These are phyloP conservation scores for Caranx ignobilis DNA, from an alignment of 2,113 vertebrate species.

Conservation along the genomic window DNA sequence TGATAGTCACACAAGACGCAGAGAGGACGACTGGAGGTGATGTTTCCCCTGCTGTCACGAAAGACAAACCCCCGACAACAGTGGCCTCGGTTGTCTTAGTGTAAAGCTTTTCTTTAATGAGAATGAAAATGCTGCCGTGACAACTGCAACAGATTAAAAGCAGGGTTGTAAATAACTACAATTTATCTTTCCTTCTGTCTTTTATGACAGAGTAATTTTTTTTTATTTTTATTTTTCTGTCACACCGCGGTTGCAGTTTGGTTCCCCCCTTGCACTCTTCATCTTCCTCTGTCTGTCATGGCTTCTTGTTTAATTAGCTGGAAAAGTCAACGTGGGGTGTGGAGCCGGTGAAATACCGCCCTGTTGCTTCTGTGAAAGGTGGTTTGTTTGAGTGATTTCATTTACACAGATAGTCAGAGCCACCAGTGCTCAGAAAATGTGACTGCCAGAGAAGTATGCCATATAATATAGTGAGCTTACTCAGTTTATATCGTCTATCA, in stretches of 20 bases:
- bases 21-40: constrained; percentile 12
- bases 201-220: constrained; percentile 37
- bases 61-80: constrained; percentile 15
- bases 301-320: constrained; percentile 68
- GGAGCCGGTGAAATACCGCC: constrained; percentile 41
- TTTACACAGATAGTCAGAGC: constrained; percentile 31
- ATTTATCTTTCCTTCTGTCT: constrained; percentile 22
- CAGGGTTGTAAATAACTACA: constrained; percentile 40
- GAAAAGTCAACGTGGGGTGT: constrained; percentile 48
- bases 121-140: constrained; percentile 28
- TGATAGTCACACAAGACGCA: constrained; percentile 17
- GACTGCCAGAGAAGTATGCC: constrained; percentile 5
- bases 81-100: constrained; percentile 12
- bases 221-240: constrained; percentile 13
- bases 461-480: background rate
- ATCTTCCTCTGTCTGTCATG: constrained; percentile 43
- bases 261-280: constrained; percentile 22
- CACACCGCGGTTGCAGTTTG: constrained; percentile 48
- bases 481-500: background rate
- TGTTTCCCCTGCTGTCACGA: constrained; percentile 15
- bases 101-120: constrained; percentile 49
- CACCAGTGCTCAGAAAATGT: background rate
- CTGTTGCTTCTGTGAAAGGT: constrained; percentile 8
- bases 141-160: constrained; percentile 33
- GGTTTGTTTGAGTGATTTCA: constrained; percentile 41